These are phyloP conservation scores for Pachyuromys duprasi DNA, from an alignment of 2,797 vertebrate genomes.

Conservation along the genomic window DNA sequence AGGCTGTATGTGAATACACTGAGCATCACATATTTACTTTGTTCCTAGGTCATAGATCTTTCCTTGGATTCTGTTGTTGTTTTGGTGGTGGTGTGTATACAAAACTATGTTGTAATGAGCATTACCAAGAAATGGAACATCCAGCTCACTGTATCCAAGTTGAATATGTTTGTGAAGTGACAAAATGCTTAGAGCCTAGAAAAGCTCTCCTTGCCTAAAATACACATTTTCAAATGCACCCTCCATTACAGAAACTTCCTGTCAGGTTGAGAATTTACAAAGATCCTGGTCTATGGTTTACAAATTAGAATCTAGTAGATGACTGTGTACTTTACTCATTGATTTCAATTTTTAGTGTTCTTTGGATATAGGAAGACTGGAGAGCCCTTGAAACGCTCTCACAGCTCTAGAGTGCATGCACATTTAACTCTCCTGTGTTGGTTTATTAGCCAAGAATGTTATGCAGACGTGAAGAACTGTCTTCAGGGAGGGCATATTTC, in stretches of 20 bases:
- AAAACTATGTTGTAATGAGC: neutral
- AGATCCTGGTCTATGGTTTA: neutral
- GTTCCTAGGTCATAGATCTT: slow-evolving; percentile 5
- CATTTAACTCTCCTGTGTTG: neutral
- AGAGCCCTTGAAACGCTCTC: neutral
- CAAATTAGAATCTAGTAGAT: neutral
- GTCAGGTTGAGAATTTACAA: neutral
- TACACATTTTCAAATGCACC: slow-evolving; percentile 27
- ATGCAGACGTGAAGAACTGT: neutral
- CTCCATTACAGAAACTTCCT: neutral
- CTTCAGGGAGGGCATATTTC: slow-evolving; percentile 46
- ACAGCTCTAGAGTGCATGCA: fast-evolving
- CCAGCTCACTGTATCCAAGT: neutral
- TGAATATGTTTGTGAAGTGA: slow-evolving; percentile 42
- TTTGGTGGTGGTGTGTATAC: neutral
- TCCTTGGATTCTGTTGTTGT: slow-evolving; percentile 16
- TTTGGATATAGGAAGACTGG: neutral
- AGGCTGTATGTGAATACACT: slow-evolving; percentile 39
- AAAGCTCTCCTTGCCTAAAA: slow-evolving; percentile 1
- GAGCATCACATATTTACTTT: slow-evolving; percentile 23
- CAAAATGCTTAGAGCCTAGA: neutral
- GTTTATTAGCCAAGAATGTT: neutral
- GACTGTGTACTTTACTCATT: neutral
- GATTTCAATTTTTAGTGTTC: slow-evolving; percentile 2
- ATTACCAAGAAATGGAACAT: slow-evolving; percentile 51